These are phyloP conservation scores for Camelus dromedarius DNA, from an alignment of 2,113 vertebrate genomes.

Conservation along the genomic window DNA sequence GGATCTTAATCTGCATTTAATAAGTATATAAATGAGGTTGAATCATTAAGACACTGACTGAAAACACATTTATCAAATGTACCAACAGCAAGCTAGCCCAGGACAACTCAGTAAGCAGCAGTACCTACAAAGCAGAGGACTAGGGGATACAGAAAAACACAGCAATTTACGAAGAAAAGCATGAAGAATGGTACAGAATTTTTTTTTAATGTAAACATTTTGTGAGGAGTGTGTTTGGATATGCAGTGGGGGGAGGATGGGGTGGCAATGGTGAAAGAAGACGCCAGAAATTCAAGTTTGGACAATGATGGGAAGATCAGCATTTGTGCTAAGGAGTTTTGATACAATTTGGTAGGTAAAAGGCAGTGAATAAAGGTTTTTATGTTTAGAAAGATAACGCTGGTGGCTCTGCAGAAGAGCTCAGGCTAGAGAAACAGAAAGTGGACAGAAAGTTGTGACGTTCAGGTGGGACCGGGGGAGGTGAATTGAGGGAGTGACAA, in stretches of 20 bases:
- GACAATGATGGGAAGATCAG: background rate
- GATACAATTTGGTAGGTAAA: slow-evolving; percentile 27
- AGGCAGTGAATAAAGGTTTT: slow-evolving; percentile 10
- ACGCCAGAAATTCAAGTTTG: background rate
- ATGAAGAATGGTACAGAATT: background rate
- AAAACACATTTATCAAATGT: slow-evolving; percentile 48
- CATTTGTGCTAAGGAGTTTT: background rate
- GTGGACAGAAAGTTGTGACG: background rate
- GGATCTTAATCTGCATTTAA: slow-evolving; percentile 40
- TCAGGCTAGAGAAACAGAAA: background rate
- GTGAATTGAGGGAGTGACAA: background rate
- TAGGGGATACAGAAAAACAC: background rate
- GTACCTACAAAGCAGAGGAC: background rate
- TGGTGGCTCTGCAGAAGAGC: background rate
- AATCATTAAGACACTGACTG: slow-evolving; percentile 4
- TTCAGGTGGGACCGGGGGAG: background rate
- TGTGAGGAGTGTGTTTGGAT: background rate
- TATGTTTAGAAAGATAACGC: background rate
- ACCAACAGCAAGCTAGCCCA: background rate
- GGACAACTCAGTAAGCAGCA: slow-evolving; percentile 1
- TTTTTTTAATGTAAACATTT: background rate
- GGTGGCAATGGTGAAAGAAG: background rate
- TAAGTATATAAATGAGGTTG: slow-evolving; percentile 4
- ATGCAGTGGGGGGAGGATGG: no score
- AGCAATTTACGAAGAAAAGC: background rate